A percentile compares a stretch with the other conserved stretches of the same genome.
phyloP scores from a whole-genome alignment of 2,797 vertebrate species.

The Rhadinocentrus ornatus region DNA sequence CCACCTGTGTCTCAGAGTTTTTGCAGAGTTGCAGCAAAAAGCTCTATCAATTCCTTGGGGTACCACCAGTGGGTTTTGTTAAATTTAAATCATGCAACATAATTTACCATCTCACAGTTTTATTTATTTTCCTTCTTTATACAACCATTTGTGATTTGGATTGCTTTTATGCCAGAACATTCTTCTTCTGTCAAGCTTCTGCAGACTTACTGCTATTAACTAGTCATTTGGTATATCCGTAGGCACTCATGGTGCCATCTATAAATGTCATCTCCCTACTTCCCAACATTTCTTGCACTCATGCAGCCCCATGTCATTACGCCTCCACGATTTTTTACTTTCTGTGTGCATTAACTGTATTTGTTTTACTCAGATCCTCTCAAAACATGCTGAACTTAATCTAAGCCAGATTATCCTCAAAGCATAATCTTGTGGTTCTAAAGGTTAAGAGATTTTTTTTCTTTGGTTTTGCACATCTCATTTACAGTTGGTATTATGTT shows the following conservation, averaged over 20 bases:
- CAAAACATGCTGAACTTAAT: background rate
- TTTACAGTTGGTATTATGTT: background rate
- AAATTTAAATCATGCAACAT: background rate
- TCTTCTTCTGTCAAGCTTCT: background rate
- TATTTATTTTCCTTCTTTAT: too few relatives aligned
- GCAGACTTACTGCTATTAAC: background rate
- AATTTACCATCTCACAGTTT: background rate
- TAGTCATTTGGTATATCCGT: background rate
- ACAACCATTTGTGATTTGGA: too few relatives aligned
- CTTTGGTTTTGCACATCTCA: background rate
- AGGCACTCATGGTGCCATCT: background rate
- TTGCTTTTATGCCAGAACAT: too few relatives aligned
- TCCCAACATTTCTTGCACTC: background rate
- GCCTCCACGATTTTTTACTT: background rate
- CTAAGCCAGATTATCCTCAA: background rate
- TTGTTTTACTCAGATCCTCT: background rate
- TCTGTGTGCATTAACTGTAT: background rate
- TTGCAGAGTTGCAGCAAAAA: too few relatives aligned
- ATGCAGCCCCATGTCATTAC: background rate
- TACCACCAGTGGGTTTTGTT: background rate
- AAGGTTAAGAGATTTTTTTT: background rate
- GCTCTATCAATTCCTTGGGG: background rate
- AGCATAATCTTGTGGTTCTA: background rate
- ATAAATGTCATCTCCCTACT: background rate
- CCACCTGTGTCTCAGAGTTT: too few relatives aligned